Conservation (phyloP, 2,888 invertebrate genomes). For the Stictocephala bisonia region DNA sequence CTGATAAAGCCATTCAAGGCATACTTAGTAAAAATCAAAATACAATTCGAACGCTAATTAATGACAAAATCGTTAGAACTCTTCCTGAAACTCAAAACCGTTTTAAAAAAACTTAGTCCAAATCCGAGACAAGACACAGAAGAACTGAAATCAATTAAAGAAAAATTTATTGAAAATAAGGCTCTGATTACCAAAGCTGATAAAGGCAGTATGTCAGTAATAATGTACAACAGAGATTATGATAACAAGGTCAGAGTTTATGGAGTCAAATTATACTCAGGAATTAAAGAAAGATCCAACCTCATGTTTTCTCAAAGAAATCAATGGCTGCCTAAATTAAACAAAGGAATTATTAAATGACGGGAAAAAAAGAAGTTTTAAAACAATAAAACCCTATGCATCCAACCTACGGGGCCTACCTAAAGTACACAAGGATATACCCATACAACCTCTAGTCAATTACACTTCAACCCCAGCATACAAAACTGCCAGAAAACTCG, state of each 20-base stretch:
- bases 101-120: too few species aligned
- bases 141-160: too few species aligned
- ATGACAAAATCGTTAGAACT: not conserved
- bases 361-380: not conserved
- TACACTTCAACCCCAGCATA: slow-evolving; percentile 8
- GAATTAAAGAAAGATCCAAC: slow-evolving; percentile 3
- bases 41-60: not conserved
- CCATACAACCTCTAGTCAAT: not conserved
- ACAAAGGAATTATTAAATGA: not conserved
- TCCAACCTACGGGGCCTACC: not conserved
- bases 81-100: too few species aligned
- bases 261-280: not conserved
- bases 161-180: not conserved
- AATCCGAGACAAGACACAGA: too few species aligned
- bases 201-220: slow-evolving; percentile 9
- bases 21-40: not conserved
- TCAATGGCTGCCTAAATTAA: not conserved
- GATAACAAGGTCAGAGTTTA: slow-evolving; percentile 64
- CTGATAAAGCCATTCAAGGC: not conserved
- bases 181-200: slow-evolving; percentile 23
- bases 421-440: not conserved
- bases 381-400: not conserved
- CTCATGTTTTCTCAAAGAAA: not conserved
- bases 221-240: slow-evolving; percentile 20
- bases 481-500: not conserved